Base-by-base conservation (phyloP, 2,113 vertebrate species). In the Ceyx cyanopectus region DNA sequence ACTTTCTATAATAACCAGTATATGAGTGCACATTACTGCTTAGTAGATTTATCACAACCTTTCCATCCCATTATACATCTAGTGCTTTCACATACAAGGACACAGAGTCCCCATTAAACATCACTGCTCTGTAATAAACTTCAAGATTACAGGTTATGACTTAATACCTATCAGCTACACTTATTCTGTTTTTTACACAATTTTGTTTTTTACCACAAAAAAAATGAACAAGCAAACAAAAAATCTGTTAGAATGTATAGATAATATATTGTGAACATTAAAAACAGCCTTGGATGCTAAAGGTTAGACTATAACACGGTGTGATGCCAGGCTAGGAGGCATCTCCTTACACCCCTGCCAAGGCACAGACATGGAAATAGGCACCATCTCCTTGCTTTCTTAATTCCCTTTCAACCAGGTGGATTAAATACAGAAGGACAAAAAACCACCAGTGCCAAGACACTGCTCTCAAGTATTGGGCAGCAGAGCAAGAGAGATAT, bases 21-120 rank as follows among this genome's bases (percentile, higher is more conserved):
- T 22, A 12, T 5, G 20, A 86, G 30, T 41, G 40, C 9, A n/a
- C 48, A 23, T 51, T 85, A 27, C 30, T 67, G 14, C 34, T 60
- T 3, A 10, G 22, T 5, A 85, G 63, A 76, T 82, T 77, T 85
- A 66, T 51, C 67, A 67, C 27, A 63, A 7, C 29, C 18, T 63
- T 72, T 29, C 50, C 24, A 58, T 24, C 19, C 41, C 23, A 11
- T 60, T 85, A 51, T 1, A 4, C 40, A 5, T 0, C 1, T 34
- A 53, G 29, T 27, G 18, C 23, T 81, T 53, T 54, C 61, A 58
- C 17, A 6, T 7, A 61, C 27, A 77, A 48, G 27, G 68, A 54
- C 1, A 1, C 2, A 2, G 14, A 40, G 37, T 54, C 46, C 67
- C 8, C 26, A 37, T 77, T 61, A 78, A 66, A 88, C 1, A 1